Evolutionary conservation across 2,888 invertebrate genomes (phyloP).

Genomic region (Drosophila barbarae): DNA sequence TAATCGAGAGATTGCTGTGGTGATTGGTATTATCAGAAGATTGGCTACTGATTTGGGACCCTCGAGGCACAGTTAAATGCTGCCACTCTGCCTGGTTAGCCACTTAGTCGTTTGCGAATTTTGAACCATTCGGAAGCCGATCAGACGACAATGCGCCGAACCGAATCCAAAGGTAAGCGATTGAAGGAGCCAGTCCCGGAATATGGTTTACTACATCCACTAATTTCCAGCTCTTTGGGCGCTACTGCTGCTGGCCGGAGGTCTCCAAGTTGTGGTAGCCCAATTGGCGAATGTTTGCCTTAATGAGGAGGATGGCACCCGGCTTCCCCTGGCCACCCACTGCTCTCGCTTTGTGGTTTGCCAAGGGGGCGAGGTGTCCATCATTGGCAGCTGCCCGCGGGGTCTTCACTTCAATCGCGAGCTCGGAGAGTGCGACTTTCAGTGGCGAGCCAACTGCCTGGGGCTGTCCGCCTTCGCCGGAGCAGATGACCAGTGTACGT

Average conservation of each 20-base stretch:
- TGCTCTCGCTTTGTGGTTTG: constrained; percentile 67
- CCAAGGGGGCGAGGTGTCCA: constrained; percentile 43
- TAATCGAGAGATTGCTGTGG: constrained; percentile 58
- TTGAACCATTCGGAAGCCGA: constrained; percentile 29
- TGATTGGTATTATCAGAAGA: constrained; percentile 65
- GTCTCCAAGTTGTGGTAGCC: constrained; percentile 6
- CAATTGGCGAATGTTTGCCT: constrained; percentile 53
- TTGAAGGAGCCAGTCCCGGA: not conserved
- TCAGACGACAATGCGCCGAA: constrained; percentile 30
- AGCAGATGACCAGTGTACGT: constrained; percentile 40
- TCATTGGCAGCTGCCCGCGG: constrained; percentile 57
- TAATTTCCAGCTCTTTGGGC: constrained; percentile 5
- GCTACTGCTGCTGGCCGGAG: constrained; percentile 27
- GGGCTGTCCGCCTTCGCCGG: constrained; percentile 35
- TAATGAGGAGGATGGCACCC: constrained; percentile 57
- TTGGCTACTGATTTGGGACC: constrained; percentile 57
- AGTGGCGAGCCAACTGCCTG: constrained; percentile 58
- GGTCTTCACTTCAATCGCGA: constrained; percentile 61
- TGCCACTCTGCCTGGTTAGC: constrained; percentile 6
- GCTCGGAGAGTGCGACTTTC: constrained; percentile 65
- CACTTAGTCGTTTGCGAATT: constrained; percentile 47
- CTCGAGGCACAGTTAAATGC: constrained; percentile 45
- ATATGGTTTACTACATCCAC: not conserved
- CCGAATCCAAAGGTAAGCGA: constrained; percentile 35
- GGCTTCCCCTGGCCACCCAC: constrained; percentile 50